phyloP scores from a whole-genome alignment of 1,140 invertebrate genomes.

The Pygmarrhopalites habei region DNA sequence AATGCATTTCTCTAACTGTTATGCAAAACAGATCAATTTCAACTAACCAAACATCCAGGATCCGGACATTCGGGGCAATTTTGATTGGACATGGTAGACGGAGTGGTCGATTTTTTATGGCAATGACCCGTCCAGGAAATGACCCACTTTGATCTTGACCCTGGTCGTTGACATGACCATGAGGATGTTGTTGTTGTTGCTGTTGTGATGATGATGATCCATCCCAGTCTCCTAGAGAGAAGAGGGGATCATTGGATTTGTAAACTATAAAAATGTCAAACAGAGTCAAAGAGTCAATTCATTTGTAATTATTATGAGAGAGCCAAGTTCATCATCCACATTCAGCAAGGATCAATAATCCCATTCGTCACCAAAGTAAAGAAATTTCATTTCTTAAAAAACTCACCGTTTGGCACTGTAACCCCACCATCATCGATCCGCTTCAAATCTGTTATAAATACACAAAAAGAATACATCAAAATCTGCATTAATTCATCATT shows the following conservation, averaged over 20 bases:
- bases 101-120: slow-evolving; percentile 19
- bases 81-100: slow-evolving; percentile 25
- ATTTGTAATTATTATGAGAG: not conserved
- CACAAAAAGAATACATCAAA: too few species aligned
- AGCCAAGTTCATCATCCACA: not conserved
- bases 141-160: not conserved
- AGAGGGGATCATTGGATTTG: not conserved
- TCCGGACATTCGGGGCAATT: slow-evolving; percentile 3
- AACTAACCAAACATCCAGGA: too few species aligned
- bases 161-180: not conserved
- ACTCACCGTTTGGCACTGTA: not conserved
- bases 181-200: not conserved
- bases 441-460: not conserved
- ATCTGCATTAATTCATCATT: too few species aligned
- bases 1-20: too few species aligned
- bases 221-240: not conserved
- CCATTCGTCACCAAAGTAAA: not conserved
- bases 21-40: too few species aligned
- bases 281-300: too few species aligned
- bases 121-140: slow-evolving; percentile 10
- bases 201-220: not conserved
- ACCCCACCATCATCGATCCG: slow-evolving; percentile 8
- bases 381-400: too few species aligned
- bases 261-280: too few species aligned
- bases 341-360: not conserved